Evolutionary conservation across 1,140 invertebrate species (phyloP).

Genomic region (Panagrolaimus sp.): DNA sequence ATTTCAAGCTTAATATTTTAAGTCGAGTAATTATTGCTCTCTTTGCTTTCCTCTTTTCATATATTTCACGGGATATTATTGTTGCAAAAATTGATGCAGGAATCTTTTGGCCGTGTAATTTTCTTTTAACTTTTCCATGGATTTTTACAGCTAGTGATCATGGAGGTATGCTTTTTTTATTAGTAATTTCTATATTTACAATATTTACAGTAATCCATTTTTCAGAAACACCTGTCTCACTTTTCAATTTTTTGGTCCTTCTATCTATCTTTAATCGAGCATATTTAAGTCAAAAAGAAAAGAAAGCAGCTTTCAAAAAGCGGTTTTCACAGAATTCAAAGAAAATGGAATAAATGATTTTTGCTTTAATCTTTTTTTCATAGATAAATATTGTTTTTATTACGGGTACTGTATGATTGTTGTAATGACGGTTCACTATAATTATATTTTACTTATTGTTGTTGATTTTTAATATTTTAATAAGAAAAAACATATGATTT

Average conservation of each 20-base stretch:
- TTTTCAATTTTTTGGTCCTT: conserved; percentile 6
- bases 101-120: conserved; percentile 11
- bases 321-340: too few species aligned
- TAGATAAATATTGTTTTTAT: too few species aligned
- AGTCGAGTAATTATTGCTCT: not conserved
- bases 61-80: conserved; percentile 13
- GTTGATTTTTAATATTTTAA: too few species aligned
- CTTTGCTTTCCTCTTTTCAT: not conserved
- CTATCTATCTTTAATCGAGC: conserved; percentile 1
- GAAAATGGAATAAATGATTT: too few species aligned
- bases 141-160: not conserved
- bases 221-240: conserved; percentile 4
- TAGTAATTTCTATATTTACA: not conserved
- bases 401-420: too few species aligned
- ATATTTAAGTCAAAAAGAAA: not conserved
- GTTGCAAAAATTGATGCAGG: not conserved
- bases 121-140: conserved; percentile 4
- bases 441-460: too few species aligned
- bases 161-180: not conserved
- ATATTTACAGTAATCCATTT: not conserved
- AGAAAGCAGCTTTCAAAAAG: not conserved
- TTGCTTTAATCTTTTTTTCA: too few species aligned
- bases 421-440: too few species aligned
- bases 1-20: conserved; percentile 2
- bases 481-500: too few species aligned